Conservation (phyloP, 2,888 invertebrate species). For the Flexamia atlantica region DNA sequence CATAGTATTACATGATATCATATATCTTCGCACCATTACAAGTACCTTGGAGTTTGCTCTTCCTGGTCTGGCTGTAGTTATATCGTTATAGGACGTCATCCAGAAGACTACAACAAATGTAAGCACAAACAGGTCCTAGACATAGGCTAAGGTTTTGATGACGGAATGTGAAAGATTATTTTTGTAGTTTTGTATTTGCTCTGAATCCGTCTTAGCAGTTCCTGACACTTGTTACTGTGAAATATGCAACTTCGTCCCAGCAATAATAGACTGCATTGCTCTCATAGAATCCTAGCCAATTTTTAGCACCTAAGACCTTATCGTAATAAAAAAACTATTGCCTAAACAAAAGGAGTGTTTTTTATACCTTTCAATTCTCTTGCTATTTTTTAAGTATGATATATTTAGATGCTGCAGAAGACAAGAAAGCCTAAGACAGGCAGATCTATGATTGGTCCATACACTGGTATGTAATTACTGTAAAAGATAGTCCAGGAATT, state of each 20-base stretch:
- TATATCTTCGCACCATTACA: neutral
- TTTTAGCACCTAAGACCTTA: slow-evolving; percentile 29
- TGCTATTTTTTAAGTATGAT: too few species aligned
- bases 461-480: too few species aligned
- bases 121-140: slow-evolving; percentile 26
- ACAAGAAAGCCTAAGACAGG: too few species aligned
- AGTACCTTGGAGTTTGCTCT: slow-evolving; percentile 5
- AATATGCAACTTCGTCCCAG: slow-evolving; percentile 28
- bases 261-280: slow-evolving; percentile 47
- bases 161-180: slow-evolving; percentile 40
- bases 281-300: neutral
- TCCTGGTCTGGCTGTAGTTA: neutral
- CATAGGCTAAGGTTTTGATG: slow-evolving; percentile 39
- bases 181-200: slow-evolving; percentile 55
- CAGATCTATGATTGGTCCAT: too few species aligned
- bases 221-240: slow-evolving; percentile 13
- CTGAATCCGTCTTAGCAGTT: slow-evolving; percentile 17
- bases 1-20: neutral
- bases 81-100: slow-evolving; percentile 3
- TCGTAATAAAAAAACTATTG: slow-evolving; percentile 1
- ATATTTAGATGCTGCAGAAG: too few species aligned
- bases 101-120: slow-evolving; percentile 4
- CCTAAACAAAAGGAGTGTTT: neutral
- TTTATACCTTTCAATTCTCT: neutral
- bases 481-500: too few species aligned